Conservation (phyloP, 2,113 vertebrate genomes). For the Embiotoca jacksoni region DNA sequence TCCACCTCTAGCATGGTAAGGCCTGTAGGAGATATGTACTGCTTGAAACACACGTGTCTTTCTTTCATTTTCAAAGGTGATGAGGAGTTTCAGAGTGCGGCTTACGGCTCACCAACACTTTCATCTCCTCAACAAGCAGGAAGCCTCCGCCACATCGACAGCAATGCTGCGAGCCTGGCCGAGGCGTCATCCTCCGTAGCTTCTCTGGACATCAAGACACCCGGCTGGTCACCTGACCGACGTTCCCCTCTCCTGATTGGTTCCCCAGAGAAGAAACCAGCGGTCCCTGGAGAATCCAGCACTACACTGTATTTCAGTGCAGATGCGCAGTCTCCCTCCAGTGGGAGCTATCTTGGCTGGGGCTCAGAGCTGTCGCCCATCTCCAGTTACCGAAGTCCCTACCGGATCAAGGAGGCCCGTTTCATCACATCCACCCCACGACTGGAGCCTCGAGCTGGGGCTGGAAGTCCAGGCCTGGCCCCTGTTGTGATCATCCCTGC, state of each 20-base stretch:
- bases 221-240: conserved; percentile 77
- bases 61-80: conserved; percentile 67
- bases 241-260: conserved; percentile 69
- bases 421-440: conserved; percentile 76
- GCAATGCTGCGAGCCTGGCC: conserved; percentile 61
- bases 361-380: conserved; percentile 82
- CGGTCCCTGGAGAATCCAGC: conserved; percentile 64
- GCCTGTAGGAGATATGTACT: neutral
- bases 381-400: conserved; percentile 79
- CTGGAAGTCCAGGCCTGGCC: conserved; percentile 56
- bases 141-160: conserved; percentile 76
- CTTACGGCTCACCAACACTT: conserved; percentile 72
- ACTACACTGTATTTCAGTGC: conserved; percentile 77
- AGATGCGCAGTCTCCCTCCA: conserved; percentile 77
- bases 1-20: neutral
- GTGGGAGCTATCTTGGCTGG: conserved; percentile 81
- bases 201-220: conserved; percentile 81
- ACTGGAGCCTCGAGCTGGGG: conserved; percentile 48
- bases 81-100: conserved; percentile 80
- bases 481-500: conserved; percentile 75
- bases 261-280: conserved; percentile 69
- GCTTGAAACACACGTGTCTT: neutral
- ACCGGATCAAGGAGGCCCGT: conserved; percentile 79
- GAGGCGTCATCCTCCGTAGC: conserved; percentile 72
- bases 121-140: conserved; percentile 66